These are phyloP conservation scores for Cheirogaleus major DNA, from an alignment of 2,797 vertebrate genomes.

Conservation along the genomic window DNA sequence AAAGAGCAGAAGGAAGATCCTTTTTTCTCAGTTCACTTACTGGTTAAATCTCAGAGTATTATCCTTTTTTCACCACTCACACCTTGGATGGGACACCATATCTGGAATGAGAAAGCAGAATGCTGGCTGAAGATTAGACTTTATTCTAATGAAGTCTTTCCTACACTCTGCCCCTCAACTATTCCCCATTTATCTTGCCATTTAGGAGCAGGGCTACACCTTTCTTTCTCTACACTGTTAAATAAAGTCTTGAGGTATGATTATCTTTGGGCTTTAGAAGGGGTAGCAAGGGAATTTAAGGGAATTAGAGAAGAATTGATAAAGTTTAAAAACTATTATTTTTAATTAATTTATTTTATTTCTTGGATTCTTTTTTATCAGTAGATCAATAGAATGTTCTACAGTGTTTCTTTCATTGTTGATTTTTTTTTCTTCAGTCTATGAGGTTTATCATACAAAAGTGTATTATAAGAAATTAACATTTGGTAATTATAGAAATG, in stretches of 20 bases:
- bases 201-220: background rate
- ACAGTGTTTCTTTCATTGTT: conserved; percentile 70
- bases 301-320: background rate
- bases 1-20: background rate
- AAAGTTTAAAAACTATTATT: conserved; percentile 28
- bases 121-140: background rate
- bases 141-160: background rate
- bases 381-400: conserved; percentile 66
- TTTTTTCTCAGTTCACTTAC: background rate
- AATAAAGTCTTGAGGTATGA: background rate
- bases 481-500: conserved; percentile 82
- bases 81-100: background rate
- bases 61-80: background rate
- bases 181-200: background rate
- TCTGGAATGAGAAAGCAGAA: background rate
- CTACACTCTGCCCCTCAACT: background rate
- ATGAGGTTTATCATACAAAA: conserved; percentile 79
- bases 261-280: background rate
- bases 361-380: conserved; percentile 56
- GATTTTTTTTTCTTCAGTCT: conserved; percentile 73
- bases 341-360: conserved; percentile 41
- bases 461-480: conserved; percentile 83
- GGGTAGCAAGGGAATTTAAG: background rate
- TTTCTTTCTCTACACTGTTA: conserved; percentile 6
- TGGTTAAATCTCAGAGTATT: background rate